Evolutionary conservation across 2,113 vertebrate species (phyloP).

Genomic region (Proterorhinus semilunaris): DNA sequence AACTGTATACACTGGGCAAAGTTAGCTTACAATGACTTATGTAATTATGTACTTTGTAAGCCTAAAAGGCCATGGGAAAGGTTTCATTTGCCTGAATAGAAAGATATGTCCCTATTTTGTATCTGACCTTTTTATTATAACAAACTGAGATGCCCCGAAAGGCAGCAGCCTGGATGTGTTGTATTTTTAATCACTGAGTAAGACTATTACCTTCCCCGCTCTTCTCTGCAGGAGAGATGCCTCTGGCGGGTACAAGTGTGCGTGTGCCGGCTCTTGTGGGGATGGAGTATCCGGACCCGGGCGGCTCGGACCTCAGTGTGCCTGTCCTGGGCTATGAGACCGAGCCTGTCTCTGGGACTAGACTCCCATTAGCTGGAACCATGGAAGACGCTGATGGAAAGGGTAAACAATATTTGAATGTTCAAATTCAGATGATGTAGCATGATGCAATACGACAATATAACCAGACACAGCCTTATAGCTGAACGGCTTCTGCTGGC

Average conservation of each 20-base stretch:
- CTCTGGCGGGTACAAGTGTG: constrained; percentile 72
- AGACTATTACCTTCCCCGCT: background rate
- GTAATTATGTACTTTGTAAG: background rate
- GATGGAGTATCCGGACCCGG: constrained; percentile 86
- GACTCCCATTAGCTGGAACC: constrained; percentile 80
- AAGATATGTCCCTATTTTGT: constrained; percentile 3
- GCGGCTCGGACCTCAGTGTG: constrained; percentile 82
- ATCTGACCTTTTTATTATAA: constrained; percentile 23
- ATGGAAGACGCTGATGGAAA: constrained; percentile 85
- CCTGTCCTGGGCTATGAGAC: constrained; percentile 83
- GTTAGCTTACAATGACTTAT: background rate
- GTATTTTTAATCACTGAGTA: background rate
- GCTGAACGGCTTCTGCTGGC: no score
- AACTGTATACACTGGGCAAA: background rate
- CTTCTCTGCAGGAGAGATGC: constrained; percentile 75
- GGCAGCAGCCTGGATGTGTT: background rate
- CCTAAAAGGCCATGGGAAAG: constrained; percentile 1
- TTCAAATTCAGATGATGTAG: background rate
- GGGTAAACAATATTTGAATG: constrained; percentile 67
- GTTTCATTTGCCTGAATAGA: constrained; percentile 12
- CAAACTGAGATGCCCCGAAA: background rate
- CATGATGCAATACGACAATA: background rate
- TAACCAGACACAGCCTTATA: background rate
- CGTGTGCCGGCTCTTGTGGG: constrained; percentile 81
- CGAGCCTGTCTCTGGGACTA: constrained; percentile 69